A percentile compares a stretch with the other conserved stretches of the same genome.
phyloP scores from a whole-genome alignment of 2,888 invertebrate genomes.

The Hyalella azteca region DNA sequence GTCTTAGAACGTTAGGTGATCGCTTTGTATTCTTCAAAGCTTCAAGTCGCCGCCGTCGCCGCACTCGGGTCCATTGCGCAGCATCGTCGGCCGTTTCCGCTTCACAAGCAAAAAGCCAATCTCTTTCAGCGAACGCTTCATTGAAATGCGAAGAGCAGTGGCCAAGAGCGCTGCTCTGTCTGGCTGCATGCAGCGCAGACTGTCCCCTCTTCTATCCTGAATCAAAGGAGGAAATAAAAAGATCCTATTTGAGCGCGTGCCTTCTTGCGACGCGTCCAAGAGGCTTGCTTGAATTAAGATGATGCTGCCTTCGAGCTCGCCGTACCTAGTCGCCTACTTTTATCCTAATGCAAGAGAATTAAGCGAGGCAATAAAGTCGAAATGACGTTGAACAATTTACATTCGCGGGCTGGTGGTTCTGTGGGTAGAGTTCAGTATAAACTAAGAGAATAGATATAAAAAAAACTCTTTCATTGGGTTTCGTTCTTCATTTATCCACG shows the following conservation, averaged over 20 bases:
- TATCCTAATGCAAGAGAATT: not conserved
- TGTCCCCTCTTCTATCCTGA: constrained; percentile 17
- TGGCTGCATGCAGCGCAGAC: constrained; percentile 11
- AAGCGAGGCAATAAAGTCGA: not conserved
- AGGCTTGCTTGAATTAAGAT: not conserved
- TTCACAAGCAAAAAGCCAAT: constrained; percentile 35
- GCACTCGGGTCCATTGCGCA: constrained; percentile 20
- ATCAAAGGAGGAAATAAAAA: constrained; percentile 33
- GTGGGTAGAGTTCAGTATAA: no score
- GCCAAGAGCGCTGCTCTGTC: constrained; percentile 18
- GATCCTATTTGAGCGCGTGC: constrained; percentile 8
- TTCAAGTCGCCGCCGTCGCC: not conserved
- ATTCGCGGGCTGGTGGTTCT: no score
- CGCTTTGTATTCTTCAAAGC: constrained; percentile 1
- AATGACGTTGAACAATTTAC: no score
- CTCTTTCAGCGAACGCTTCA: constrained; percentile 32
- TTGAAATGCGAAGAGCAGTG: constrained; percentile 36
- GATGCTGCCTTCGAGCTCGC: not conserved
- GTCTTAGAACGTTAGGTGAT: no score
- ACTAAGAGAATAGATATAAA: no score
- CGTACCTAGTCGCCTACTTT: not conserved
- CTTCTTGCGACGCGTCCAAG: not conserved
- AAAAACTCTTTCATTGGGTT: no score
- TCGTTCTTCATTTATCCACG: no score
- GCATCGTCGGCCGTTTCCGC: constrained; percentile 18